These are phyloP conservation scores for Thryonomys swinderianus DNA, from an alignment of 2,113 vertebrate genomes.

Conservation along the genomic window DNA sequence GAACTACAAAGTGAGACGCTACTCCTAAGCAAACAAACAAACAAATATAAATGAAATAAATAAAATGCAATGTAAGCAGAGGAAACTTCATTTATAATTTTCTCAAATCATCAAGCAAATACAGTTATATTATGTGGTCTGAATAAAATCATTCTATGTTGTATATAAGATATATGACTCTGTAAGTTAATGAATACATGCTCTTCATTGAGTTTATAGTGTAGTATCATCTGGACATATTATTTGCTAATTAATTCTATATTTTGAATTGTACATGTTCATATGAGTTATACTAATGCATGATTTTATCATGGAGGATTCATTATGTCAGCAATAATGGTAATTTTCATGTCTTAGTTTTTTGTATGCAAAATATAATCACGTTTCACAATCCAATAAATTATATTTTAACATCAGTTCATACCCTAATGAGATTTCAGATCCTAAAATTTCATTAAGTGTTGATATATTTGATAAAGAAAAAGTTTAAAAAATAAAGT, in stretches of 20 bases:
- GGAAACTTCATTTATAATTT: not conserved
- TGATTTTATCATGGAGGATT: not conserved
- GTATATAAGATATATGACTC: not conserved
- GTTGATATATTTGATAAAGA: not conserved
- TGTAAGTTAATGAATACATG: not conserved
- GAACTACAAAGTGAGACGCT: too few species aligned
- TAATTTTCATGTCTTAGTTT: slow-evolving; percentile 46
- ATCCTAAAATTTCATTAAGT: not conserved
- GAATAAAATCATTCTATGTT: not conserved
- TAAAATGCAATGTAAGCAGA: not conserved
- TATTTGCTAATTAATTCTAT: not conserved
- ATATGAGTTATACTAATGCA: not conserved
- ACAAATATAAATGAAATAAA: too few species aligned
- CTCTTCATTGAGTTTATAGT: not conserved
- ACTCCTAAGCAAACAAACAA: too few species aligned
- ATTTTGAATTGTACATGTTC: not conserved
- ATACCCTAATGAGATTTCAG: not conserved
- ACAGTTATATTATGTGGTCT: not conserved
- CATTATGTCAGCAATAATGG: not conserved
- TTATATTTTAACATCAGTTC: not conserved
- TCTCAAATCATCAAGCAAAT: not conserved
- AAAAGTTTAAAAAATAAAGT: not conserved
- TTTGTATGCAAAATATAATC: not conserved
- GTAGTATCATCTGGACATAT: not conserved
- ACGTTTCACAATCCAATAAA: not conserved